These are phyloP conservation scores for Stichopus horrens DNA, from an alignment of 53 echinoderm and acorn worm genomes.

Conservation along the genomic window DNA sequence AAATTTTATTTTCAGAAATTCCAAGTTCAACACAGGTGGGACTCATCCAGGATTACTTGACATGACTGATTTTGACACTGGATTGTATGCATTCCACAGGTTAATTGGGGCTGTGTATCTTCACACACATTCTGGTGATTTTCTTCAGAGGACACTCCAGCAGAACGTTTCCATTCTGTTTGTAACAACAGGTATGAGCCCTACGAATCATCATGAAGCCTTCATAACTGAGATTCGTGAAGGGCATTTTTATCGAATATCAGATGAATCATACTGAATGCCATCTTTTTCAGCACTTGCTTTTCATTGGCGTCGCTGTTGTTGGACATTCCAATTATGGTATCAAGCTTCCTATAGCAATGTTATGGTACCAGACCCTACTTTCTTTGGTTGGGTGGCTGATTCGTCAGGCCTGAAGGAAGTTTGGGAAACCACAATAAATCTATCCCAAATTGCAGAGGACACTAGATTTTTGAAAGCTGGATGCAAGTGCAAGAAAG, in stretches of 20 bases:
- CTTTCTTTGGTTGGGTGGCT: no score
- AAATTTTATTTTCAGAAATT: conserved; percentile 20
- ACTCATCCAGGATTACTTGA: not conserved
- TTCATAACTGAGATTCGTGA: conserved; percentile 34
- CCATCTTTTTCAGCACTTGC: conserved; percentile 46
- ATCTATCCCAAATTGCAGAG: conserved; percentile 22
- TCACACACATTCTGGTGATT: conserved; percentile 38
- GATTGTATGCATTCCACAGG: conserved; percentile 50
- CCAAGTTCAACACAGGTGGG: conserved; percentile 46
- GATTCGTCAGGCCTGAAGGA: conserved; percentile 6
- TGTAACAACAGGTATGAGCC: not conserved
- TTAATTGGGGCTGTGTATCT: conserved; percentile 53
- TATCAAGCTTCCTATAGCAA: conserved; percentile 9
- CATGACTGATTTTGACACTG: not conserved
- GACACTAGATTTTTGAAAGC: conserved; percentile 9
- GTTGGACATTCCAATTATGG: not conserved
- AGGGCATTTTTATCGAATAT: conserved; percentile 45
- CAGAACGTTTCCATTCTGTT: conserved; percentile 43
- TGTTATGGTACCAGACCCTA: conserved; percentile 25
- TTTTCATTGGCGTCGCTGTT: conserved; percentile 35
- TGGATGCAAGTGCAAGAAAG: conserved; percentile 23
- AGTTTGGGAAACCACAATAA: conserved; percentile 30
- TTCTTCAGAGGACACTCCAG: conserved; percentile 19
- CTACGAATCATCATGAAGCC: not conserved
- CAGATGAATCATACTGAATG: conserved; percentile 51